phyloP scores from a whole-genome alignment of 2,797 vertebrate genomes.

The Notamacropus eugenii region DNA sequence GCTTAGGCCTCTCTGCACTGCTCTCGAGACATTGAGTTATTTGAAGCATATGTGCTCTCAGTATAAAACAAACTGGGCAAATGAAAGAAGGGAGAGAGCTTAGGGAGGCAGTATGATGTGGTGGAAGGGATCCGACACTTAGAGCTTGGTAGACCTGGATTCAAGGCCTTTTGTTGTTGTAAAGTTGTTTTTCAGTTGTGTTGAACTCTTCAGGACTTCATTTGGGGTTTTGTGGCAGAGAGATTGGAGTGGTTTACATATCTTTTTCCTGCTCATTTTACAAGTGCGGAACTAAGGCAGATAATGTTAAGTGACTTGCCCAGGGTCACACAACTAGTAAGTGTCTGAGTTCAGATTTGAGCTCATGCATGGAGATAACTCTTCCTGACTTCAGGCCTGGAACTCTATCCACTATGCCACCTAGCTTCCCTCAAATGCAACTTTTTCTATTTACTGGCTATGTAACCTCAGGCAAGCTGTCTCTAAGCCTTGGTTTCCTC shows the following conservation, averaged over 20 bases:
- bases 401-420: not conserved
- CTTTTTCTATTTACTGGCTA: not conserved
- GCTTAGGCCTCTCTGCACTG: conserved; percentile 59
- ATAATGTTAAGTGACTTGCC: not conserved
- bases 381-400: not conserved
- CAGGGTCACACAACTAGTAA: not conserved
- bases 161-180: not conserved
- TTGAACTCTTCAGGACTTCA: not conserved
- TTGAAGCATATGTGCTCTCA: conserved; percentile 73
- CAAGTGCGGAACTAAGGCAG: not conserved
- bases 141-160: not conserved
- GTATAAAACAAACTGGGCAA: conserved; percentile 43
- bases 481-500: not conserved
- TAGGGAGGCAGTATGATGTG: not conserved
- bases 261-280: not conserved
- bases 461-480: not conserved
- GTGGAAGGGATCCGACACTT: not conserved
- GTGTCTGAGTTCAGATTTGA: not conserved
- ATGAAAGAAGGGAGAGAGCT: conserved; percentile 49
- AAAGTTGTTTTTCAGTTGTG: not conserved
- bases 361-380: not conserved
- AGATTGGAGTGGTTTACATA: not conserved
- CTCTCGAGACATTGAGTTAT: conserved; percentile 61
- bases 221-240: not conserved
- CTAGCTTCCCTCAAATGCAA: not conserved